Evolutionary conservation across 1,140 invertebrate genomes (phyloP), one percentile per base, ranked within the genome.

Genomic region (Euwallacea similis): DNA sequence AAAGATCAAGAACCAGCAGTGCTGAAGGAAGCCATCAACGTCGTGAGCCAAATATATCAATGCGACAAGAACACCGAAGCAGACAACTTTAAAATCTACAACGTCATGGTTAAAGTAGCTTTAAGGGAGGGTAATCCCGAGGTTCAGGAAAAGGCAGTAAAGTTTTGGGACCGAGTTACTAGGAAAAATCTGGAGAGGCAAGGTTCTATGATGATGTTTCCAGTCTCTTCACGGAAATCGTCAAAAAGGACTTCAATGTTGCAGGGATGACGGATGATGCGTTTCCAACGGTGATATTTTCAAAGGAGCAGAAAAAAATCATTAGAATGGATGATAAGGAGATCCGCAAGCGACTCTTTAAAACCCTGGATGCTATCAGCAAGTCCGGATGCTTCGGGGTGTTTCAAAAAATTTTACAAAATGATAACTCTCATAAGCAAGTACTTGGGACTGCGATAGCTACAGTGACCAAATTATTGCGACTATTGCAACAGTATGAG

Each of bases 261-360:
- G 33, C 8, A 72, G 71, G 71, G 41, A 72, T 72, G 71, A 55
- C 41, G 6, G 71, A 72, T 21, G 66, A 64, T 15, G 50, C 13
- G 11, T 72, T 72, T 68, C 71, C 71, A 6, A 41, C 47, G 16
- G 71, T 72, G 3, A 72, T 68, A 21, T 72, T 72, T 47, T 72
- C 71, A 33, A 72, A 72, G 47, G 71, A 72, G 50, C 42, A 67
- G 6, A 72, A 46, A 21, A 72, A 72, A 47, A 72, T 72, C 7
- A 65, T 72, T 15, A 50, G 47, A 15, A 8, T 72, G 33, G 61
- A 67, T 33, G 66, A 72, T 41, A 63, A 68, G 13, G 66, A 72
- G 56, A 68, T 72, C 15, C 61, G 66, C 55, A 72, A 72, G 42
- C 13, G 71, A 33, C 33, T 72, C 1, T 54, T 72, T 47, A 41